phyloP scores from a whole-genome alignment of 92 coral and sea anemone genomes.

The Pocillopora meandrina region DNA sequence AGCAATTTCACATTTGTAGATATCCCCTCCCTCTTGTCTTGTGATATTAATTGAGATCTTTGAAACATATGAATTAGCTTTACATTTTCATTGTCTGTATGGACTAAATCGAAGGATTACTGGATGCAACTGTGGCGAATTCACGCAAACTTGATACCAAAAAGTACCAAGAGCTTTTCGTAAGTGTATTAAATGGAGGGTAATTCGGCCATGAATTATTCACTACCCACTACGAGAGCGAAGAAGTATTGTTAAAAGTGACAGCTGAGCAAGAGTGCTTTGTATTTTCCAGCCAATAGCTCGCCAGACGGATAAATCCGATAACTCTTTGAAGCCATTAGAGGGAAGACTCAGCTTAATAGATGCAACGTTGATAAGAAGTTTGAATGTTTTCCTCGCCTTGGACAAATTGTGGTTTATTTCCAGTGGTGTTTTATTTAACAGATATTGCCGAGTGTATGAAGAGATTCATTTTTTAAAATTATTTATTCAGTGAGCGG shows the following conservation, averaged over 20 bases:
- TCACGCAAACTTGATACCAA: neutral
- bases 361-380: neutral
- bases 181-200: neutral
- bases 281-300: neutral
- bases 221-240: neutral
- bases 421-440: neutral
- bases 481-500: neutral
- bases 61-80: too few species aligned
- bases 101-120: too few species aligned
- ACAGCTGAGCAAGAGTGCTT: constrained; percentile 25
- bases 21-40: too few species aligned
- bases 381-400: neutral
- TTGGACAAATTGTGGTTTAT: constrained; percentile 13
- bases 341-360: neutral
- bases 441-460: neutral
- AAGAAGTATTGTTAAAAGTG: neutral
- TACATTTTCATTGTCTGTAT: too few species aligned
- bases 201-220: constrained; percentile 16
- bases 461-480: neutral
- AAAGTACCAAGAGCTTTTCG: neutral
- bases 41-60: too few species aligned
- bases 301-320: neutral
- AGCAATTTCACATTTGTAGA: too few species aligned
- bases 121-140: neutral
- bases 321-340: constrained; percentile 1